A percentile compares a stretch with the other conserved stretches of the same genome.
phyloP scores from a whole-genome alignment of 2,113 vertebrate genomes.

The Coryphaenoides rupestris region DNA sequence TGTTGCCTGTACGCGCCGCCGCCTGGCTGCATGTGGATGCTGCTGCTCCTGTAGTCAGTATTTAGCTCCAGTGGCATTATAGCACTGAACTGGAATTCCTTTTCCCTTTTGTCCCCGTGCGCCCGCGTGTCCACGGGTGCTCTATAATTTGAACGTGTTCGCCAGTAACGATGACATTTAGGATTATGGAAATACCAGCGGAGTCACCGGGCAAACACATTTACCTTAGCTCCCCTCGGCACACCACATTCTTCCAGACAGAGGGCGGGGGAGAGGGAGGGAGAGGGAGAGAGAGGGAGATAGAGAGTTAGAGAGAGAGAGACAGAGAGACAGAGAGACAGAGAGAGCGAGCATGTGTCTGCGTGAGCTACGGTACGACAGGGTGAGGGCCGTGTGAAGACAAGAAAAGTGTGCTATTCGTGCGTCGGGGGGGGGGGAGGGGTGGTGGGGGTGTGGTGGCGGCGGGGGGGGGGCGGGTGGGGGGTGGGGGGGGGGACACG shows the following conservation, averaged over 20 bases:
- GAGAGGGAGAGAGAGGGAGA: constrained; percentile 6
- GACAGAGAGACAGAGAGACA: neutral
- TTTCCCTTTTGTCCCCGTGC: fast-evolving
- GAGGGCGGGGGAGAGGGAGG: neutral
- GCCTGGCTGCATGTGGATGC: neutral
- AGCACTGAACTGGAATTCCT: neutral
- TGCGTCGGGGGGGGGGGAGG: neutral
- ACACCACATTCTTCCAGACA: neutral
- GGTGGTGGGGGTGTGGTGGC: too few species aligned
- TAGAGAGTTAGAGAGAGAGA: constrained; percentile 12
- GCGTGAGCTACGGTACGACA: neutral
- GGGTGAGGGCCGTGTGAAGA: too few species aligned
- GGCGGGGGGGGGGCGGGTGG: too few species aligned
- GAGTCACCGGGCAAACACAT: constrained; percentile 14
- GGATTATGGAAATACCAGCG: constrained; percentile 10
- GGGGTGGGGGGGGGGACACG: neutral
- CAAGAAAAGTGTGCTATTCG: neutral
- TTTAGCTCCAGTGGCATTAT: too few species aligned
- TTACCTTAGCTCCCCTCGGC: constrained; percentile 1
- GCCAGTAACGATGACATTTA: constrained; percentile 25
- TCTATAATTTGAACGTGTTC: constrained; percentile 2
- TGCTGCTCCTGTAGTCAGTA: neutral
- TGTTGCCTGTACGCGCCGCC: too few species aligned
- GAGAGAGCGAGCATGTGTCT: neutral
- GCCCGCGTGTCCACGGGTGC: neutral